Conservation (phyloP, 2,888 invertebrate genomes). For the Beris chalybata region DNA sequence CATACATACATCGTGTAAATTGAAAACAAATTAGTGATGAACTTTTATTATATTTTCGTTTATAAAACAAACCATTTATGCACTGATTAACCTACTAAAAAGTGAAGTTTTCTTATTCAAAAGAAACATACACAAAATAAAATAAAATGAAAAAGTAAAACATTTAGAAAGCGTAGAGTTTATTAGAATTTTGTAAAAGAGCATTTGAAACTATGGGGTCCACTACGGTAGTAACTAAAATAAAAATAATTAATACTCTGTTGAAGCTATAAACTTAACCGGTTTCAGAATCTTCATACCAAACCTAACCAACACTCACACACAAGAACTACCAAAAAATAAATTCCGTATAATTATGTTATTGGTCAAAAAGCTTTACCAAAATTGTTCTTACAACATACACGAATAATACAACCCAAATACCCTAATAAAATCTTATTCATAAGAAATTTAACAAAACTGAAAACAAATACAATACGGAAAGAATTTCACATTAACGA, state of each 20-base stretch:
- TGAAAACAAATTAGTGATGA: constrained; percentile 4
- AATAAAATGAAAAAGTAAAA: constrained; percentile 22
- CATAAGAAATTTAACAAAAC: too few species aligned
- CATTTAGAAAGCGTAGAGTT: constrained; percentile 2
- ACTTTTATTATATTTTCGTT: too few species aligned
- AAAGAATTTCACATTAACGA: too few species aligned
- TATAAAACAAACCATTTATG: background rate
- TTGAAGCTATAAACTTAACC: constrained; percentile 10
- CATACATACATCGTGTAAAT: constrained; percentile 28
- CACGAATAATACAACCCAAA: too few species aligned
- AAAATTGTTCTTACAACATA: too few species aligned
- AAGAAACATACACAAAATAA: constrained; percentile 34
- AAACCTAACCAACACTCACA: background rate
- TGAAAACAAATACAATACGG: too few species aligned
- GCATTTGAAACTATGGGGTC: constrained; percentile 30
- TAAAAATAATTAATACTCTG: constrained; percentile 1
- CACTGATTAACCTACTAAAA: constrained; percentile 28
- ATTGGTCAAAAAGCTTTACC: too few species aligned
- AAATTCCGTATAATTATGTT: too few species aligned
- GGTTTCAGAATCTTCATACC: constrained; percentile 22
- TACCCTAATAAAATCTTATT: too few species aligned
- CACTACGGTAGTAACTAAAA: constrained; percentile 22
- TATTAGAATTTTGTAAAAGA: background rate
- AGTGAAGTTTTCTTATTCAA: constrained; percentile 32
- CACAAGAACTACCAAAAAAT: too few species aligned